Percentiles rank a stretch among this genome's conserved stretches.
phyloP scores from a whole-genome alignment of 2,797 vertebrate genomes.

The Lepus townsendii region DNA sequence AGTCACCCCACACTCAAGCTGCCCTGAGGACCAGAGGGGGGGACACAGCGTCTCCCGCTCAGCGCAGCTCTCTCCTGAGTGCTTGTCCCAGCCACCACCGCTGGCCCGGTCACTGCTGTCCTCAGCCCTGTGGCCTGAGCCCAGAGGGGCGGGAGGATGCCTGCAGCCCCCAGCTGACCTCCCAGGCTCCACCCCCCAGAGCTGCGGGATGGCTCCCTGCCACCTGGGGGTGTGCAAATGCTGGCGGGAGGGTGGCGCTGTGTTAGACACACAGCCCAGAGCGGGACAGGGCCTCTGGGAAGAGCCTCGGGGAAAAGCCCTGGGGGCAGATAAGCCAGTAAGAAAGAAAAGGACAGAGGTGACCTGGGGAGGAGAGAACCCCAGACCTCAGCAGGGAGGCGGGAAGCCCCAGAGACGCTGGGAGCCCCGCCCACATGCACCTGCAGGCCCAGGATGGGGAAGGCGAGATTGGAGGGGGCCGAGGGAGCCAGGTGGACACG shows the following conservation, averaged over 20 bases:
- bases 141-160: background rate
- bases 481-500: too few species aligned
- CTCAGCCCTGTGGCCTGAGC: background rate
- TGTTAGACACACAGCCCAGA: accelerated
- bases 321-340: accelerated
- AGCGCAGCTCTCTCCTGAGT: background rate
- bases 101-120: background rate
- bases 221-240: background rate
- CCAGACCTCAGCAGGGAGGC: accelerated
- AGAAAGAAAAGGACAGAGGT: too few species aligned
- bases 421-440: accelerated
- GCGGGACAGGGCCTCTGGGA: background rate
- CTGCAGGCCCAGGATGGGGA: too few species aligned
- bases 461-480: background rate
- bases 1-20: background rate
- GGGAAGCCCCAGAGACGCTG: accelerated
- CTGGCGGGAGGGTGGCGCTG: background rate
- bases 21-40: background rate
- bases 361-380: accelerated
- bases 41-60: accelerated
- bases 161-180: background rate
- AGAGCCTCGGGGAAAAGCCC: background rate
- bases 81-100: background rate
- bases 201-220: background rate
- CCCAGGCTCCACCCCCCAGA: background rate